Percentiles rank a stretch among this genome's conserved stretches.
Conservation (phyloP, 2,888 invertebrate genomes). For the Ditula angustiorana region DNA sequence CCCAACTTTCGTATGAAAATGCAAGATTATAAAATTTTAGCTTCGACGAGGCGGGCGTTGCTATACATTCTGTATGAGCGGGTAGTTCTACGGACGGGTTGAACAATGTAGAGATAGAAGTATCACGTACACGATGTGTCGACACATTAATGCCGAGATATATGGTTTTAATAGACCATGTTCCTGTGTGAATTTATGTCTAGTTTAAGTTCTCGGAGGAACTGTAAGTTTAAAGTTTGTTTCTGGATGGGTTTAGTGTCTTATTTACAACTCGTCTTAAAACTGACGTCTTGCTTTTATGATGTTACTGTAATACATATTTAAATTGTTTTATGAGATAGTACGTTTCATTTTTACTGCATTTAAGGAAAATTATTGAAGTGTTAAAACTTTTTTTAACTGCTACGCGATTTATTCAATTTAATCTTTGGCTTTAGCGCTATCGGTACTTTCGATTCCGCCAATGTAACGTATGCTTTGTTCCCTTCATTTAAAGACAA, state of each 20-base stretch:
- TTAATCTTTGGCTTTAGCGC: too few species aligned
- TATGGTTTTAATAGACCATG: constrained; percentile 16
- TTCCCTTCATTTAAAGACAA: too few species aligned
- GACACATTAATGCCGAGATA: constrained; percentile 18
- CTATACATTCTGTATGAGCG: constrained; percentile 22
- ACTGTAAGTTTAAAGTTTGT: constrained; percentile 13
- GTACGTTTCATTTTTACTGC: neutral
- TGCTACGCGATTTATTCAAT: too few species aligned
- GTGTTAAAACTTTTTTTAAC: too few species aligned
- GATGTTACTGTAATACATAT: too few species aligned
- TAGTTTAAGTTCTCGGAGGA: constrained; percentile 6
- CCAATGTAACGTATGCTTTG: too few species aligned
- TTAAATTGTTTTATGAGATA: neutral
- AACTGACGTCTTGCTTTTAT: neutral
- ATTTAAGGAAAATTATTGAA: too few species aligned
- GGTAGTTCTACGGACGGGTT: neutral
- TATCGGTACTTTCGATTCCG: too few species aligned
- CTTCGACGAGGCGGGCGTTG: constrained; percentile 18
- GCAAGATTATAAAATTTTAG: constrained; percentile 52
- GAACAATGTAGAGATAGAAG: constrained; percentile 22
- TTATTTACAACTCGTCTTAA: neutral
- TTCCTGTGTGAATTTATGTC: constrained; percentile 9
- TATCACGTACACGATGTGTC: constrained; percentile 7
- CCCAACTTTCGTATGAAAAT: constrained; percentile 52
- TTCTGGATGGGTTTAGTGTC: neutral